Base-by-base conservation (phyloP, 2,888 invertebrate genomes). In the Zelleria hepariella region DNA sequence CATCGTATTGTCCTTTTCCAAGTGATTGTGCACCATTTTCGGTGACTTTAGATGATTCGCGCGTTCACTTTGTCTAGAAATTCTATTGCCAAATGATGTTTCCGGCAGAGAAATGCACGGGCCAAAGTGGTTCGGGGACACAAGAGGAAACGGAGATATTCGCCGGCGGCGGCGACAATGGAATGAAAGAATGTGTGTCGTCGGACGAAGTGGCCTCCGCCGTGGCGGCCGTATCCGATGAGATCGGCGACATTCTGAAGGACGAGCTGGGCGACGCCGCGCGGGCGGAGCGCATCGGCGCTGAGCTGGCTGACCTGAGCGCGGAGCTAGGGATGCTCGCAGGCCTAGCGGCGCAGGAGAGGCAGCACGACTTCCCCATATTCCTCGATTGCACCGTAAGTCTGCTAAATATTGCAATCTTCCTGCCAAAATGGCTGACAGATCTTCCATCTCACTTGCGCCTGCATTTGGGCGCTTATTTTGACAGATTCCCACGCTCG, bases 11-110 rank as follows among this genome's bases (percentile, higher is more conserved):
- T 71, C 73, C 68, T 71, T 75, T 72, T 73, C 74, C 68, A 71
- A 80, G 79, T 84, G 79, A 86, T 83, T 71, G 68, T 72, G 71
- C 69, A 75, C 73, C 73, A 72, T 73, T 71, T 69, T 68, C 71
- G 70, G 78, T 80, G 77, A 82, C 80, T 80, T 84, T 88, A 87
- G 82, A 87, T 87, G 86, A 81, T 82, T 78, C 82, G 80, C 82
- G 80, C 73, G 74, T 74, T 73, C 74, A 67, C 75, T 77, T 71
- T 67, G 71, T 78, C 80, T 77, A 77, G 75, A 77, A 75, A 77
- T 79, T 81, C 75, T 73, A 75, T 83, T 80, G 67, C 74, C 74
- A 76, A 80, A 86, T 85, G 80, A 87, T 87, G 87, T 87, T 84
- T 85, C 84, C 86, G 61, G 76, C 82, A 76, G 84, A 84, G 77